Conservation (phyloP, 1,140 invertebrate genomes). For the Chelonus insularis region DNA sequence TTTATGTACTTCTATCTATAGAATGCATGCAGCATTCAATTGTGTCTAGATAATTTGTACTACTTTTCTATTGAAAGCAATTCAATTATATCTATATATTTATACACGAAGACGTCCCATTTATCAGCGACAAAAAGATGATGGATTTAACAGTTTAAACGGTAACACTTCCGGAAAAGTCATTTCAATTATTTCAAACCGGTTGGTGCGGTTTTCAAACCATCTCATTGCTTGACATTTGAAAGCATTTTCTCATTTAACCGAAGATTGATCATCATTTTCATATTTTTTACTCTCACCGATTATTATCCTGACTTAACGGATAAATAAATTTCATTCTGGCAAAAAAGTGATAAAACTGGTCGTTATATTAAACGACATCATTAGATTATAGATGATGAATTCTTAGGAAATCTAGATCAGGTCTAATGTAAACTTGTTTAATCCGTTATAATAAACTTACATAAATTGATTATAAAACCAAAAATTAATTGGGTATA, state of each 20-base stretch:
- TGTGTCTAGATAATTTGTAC: too few species aligned
- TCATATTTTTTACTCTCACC: background rate
- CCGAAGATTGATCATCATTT: background rate
- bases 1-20: too few species aligned
- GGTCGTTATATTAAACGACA: too few species aligned
- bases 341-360: too few species aligned
- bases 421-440: background rate
- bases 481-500: too few species aligned
- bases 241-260: background rate
- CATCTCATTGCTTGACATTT: background rate
- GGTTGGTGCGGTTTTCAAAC: background rate
- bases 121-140: background rate
- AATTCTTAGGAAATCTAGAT: background rate
- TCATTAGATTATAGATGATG: too few species aligned
- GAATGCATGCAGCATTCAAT: too few species aligned
- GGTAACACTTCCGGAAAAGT: slow-evolving; percentile 6
- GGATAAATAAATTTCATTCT: too few species aligned
- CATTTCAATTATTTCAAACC: slow-evolving; percentile 13
- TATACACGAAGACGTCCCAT: background rate
- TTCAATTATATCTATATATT: background rate
- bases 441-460: too few species aligned
- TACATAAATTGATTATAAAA: too few species aligned
- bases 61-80: background rate
- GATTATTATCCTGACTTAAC: too few species aligned
- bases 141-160: slow-evolving; percentile 8